Evolutionary conservation across 2,888 invertebrate genomes (phyloP), one percentile per base, ranked within the genome.

Genomic region (Agonopterix arenella): DNA sequence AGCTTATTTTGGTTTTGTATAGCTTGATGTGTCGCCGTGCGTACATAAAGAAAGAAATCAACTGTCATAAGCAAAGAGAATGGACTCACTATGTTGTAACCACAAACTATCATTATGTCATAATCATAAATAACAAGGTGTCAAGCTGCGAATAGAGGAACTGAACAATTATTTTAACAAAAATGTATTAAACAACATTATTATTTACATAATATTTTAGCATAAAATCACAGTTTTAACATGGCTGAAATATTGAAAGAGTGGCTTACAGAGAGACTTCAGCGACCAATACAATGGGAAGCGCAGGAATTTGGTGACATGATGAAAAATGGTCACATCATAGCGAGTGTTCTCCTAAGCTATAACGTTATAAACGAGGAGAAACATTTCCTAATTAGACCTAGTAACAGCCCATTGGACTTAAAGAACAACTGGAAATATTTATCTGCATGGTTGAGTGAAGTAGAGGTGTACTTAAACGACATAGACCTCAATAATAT

Each of bases 211-310:
- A 28, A 28, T 28, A 11, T n/a, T 40, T 9, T 43, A 11, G 11
- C 10, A 43, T 43, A 11, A 43, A 43, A 11, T 43, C 8, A 8
- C 11, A 43, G 2, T 13, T 11, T 11, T 16, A 16, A 48, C 8
- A 93, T 92, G 92, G 88, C 90, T 52, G 90, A 91, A 69, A 83
- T 92, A 64, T 75, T 93, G 57, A 88, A 90, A 66, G 85, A 88
- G 64, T 93, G 93, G 93, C 65, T 93, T 16, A 81, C 89, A 37
- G 84, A 90, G 52, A 79, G 90, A 53, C 68, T 93, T 36, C 90
- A 91, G 11, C 68, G 85, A 47, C 76, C 90, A 9, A 80, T 93
- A 49, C 86, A 89, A 61, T 86, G 91, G 79, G 82, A 84, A 40
- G 82, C 90, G 0, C 83, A 89, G 40, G 80, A 86, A 37, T 92